A percentile compares a stretch with the other conserved stretches of the same genome.
Conservation (phyloP, 2,797 vertebrate species). For the Petrocephalus sullivani region DNA sequence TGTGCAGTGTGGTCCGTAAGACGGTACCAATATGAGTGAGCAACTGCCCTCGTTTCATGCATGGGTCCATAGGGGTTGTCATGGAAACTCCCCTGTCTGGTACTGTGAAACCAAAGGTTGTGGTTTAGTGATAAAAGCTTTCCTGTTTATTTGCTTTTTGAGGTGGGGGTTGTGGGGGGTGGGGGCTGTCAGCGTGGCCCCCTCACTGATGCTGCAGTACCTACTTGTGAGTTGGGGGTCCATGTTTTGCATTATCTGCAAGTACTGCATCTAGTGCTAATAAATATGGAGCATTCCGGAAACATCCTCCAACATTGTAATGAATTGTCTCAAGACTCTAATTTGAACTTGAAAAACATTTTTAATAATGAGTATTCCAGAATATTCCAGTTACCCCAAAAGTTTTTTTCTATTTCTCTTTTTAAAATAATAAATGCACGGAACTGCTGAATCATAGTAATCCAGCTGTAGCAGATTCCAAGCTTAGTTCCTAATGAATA, state of each 20-base stretch:
- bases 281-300: neutral
- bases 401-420: neutral
- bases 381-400: neutral
- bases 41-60: neutral
- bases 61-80: conserved; percentile 12
- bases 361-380: neutral
- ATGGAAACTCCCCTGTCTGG: conserved; percentile 17
- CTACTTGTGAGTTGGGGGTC: neutral
- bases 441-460: neutral
- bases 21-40: neutral
- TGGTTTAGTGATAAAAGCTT: conserved; percentile 12
- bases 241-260: neutral
- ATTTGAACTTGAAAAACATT: neutral
- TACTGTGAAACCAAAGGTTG: conserved; percentile 1
- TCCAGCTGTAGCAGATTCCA: neutral
- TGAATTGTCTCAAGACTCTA: neutral
- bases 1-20: neutral
- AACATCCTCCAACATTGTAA: neutral
- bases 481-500: neutral
- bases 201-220: neutral
- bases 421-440: neutral
- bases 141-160: neutral
- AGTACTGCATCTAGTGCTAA: neutral
- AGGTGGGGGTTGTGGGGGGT: neutral
- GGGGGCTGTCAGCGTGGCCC: neutral